Percentiles rank a stretch among this genome's conserved stretches.
Evolutionary conservation across 2,113 vertebrate genomes (phyloP).

Genomic region (Cottus gobio): DNA sequence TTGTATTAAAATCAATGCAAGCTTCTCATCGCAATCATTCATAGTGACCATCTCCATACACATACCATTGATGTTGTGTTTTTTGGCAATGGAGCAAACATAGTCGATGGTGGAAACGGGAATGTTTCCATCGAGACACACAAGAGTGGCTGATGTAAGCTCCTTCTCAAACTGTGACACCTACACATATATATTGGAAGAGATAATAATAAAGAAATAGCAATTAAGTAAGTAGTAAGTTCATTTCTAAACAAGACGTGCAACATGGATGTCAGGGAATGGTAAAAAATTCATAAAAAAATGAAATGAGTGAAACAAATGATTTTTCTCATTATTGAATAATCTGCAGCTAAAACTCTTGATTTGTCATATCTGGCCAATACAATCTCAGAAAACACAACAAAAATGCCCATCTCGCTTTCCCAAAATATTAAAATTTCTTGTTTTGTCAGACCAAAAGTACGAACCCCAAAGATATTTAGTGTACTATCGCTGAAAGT

Average conservation of each 20-base stretch:
- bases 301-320: background rate
- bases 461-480: too few species aligned
- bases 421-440: background rate
- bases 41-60: background rate
- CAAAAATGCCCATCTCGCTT: background rate
- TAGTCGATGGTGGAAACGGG: constrained; percentile 89
- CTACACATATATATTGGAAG: constrained; percentile 69
- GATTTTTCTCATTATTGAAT: background rate
- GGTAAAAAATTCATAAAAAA: background rate
- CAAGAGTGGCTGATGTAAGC: constrained; percentile 82
- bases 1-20: constrained; percentile 11
- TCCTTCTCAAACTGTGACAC: constrained; percentile 87
- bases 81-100: constrained; percentile 85
- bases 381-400: background rate
- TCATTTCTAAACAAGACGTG: background rate
- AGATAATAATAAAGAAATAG: background rate
- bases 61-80: constrained; percentile 85
- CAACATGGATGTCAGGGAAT: background rate
- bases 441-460: background rate
- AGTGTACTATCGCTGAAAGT: background rate
- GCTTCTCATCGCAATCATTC: background rate
- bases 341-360: background rate
- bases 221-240: background rate
- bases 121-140: constrained; percentile 92
- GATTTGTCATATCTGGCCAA: background rate